These are phyloP conservation scores for Ornithorhynchus anatinus DNA, from an alignment of 2,113 vertebrate species.

Conservation along the genomic window DNA sequence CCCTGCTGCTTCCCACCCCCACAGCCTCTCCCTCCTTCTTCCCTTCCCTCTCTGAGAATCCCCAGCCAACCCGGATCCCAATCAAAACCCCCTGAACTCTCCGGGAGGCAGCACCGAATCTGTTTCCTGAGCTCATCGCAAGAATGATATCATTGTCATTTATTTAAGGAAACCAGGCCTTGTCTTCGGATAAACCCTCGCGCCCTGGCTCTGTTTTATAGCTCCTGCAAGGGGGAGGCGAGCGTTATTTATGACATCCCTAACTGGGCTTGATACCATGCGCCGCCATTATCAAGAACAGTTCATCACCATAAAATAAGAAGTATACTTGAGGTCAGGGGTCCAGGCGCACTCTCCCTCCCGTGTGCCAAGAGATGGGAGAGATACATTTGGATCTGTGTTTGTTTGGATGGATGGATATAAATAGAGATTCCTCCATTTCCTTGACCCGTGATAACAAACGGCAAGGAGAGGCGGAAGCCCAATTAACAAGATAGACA, in stretches of 20 bases:
- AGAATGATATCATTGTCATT: slow-evolving; percentile 73
- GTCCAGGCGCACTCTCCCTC: slow-evolving; percentile 63
- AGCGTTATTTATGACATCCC: slow-evolving; percentile 72
- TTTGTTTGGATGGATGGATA: slow-evolving; percentile 40
- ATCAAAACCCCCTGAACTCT: neutral
- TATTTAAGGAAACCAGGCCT: slow-evolving; percentile 73
- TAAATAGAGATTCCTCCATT: neutral
- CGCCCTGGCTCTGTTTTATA: slow-evolving; percentile 65
- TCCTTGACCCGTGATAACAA: slow-evolving; percentile 7
- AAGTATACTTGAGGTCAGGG: slow-evolving; percentile 58
- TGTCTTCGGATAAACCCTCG: slow-evolving; percentile 71
- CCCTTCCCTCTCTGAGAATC: neutral
- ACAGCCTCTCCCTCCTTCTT: neutral
- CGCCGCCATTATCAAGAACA: slow-evolving; percentile 64
- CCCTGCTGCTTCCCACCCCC: neutral
- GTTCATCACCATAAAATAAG: slow-evolving; percentile 75
- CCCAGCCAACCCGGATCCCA: neutral
- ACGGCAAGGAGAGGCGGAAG: neutral
- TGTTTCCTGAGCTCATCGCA: slow-evolving; percentile 39
- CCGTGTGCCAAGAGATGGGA: slow-evolving; percentile 53
- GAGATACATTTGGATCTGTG: slow-evolving; percentile 44
- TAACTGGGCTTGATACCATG: slow-evolving; percentile 70
- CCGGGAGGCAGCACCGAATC: neutral
- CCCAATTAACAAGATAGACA: slow-evolving; percentile 42
- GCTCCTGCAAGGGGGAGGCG: slow-evolving; percentile 52